Percentiles rank a stretch among this genome's conserved stretches.
Evolutionary conservation across 2,888 invertebrate genomes (phyloP).

Genomic region (Gymnocheta viridis): DNA sequence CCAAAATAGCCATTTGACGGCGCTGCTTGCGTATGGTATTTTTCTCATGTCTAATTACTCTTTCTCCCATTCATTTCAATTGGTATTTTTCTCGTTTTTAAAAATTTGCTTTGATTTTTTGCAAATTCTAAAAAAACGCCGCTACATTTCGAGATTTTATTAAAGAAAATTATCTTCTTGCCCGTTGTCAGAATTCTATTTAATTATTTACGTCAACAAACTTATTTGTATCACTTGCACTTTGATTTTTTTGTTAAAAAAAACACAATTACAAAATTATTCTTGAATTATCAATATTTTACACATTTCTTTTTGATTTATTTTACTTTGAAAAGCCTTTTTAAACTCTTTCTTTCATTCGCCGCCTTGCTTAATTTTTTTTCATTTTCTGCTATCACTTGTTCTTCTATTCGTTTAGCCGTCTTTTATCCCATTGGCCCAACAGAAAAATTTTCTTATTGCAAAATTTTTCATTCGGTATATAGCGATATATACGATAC

Average conservation of each 20-base stretch:
- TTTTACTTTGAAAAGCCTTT: constrained; percentile 3
- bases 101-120: constrained; percentile 17
- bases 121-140: constrained; percentile 56
- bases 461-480: constrained; percentile 74
- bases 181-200: constrained; percentile 17
- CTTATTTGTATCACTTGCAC: constrained; percentile 32
- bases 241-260: constrained; percentile 55
- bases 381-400: constrained; percentile 65
- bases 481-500: constrained; percentile 3
- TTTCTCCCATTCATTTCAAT: constrained; percentile 45
- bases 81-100: constrained; percentile 33
- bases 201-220: constrained; percentile 41
- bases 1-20: constrained; percentile 34
- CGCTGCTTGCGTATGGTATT: constrained; percentile 45
- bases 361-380: constrained; percentile 61
- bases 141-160: constrained; percentile 43
- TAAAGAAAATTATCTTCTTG: background rate
- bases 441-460: constrained; percentile 72
- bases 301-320: constrained; percentile 5
- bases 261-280: constrained; percentile 19
- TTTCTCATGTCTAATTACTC: constrained; percentile 31
- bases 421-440: constrained; percentile 54
- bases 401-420: constrained; percentile 70
- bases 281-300: constrained; percentile 46
- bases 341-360: constrained; percentile 40